These are phyloP conservation scores for Plebejus anna DNA, from an alignment of 2,888 invertebrate genomes.

Conservation along the genomic window DNA sequence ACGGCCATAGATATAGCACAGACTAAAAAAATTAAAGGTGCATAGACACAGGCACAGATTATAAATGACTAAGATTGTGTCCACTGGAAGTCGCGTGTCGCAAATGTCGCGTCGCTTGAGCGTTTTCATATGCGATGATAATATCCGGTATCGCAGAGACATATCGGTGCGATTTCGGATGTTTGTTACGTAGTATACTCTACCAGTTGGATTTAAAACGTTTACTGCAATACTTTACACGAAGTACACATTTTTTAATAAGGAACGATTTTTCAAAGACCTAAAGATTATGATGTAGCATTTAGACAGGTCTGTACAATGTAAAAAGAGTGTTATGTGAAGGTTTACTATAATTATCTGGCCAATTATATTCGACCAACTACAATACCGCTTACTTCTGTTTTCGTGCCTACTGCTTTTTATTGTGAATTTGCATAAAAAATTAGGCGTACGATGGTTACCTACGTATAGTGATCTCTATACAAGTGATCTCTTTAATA, in stretches of 20 bases:
- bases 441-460: conserved; percentile 9
- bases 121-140: background rate
- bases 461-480: conserved; percentile 13
- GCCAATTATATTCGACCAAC: conserved; percentile 5
- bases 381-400: background rate
- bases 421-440: background rate
- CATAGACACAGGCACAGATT: background rate
- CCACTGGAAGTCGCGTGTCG: conserved; percentile 3
- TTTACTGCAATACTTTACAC: background rate
- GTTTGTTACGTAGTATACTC: background rate
- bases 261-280: background rate
- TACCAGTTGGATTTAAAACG: background rate
- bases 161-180: background rate
- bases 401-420: conserved; percentile 16
- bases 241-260: background rate
- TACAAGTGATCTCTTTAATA: conserved; percentile 16
- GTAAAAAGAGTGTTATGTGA: background rate
- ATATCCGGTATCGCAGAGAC: background rate
- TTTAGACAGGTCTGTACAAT: background rate
- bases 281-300: background rate
- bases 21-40: background rate
- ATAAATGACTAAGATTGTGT: background rate
- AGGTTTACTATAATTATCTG: background rate
- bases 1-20: conserved; percentile 31
- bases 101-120: background rate